Conservation (phyloP, 2,888 invertebrate species). For the Scaptomyza tumidula region DNA sequence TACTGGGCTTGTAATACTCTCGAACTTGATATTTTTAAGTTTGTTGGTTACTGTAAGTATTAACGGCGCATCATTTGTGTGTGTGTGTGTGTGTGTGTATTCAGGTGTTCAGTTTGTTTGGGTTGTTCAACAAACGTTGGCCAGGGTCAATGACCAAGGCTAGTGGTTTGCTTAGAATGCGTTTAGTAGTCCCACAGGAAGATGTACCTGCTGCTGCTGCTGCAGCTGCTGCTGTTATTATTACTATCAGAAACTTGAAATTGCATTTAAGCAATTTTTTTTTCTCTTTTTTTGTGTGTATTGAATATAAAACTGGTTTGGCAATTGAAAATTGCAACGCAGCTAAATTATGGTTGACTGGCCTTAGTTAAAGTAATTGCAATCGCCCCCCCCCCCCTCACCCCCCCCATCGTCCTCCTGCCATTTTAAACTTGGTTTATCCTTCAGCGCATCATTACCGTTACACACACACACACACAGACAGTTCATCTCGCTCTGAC, state of each 20-base stretch:
- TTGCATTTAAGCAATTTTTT: conserved; percentile 37
- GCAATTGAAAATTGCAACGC: conserved; percentile 47
- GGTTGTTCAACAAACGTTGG: neutral
- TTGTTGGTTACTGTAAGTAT: conserved; percentile 46
- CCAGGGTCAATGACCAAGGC: conserved; percentile 68
- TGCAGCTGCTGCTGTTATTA: conserved; percentile 20
- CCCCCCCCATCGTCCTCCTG: conserved; percentile 10
- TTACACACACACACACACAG: conserved; percentile 18
- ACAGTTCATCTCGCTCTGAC: neutral
- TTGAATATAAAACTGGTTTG: conserved; percentile 67
- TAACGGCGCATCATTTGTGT: conserved; percentile 34
- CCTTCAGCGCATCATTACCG: conserved; percentile 61
- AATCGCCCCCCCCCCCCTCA: conserved; percentile 21
- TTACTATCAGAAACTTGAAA: conserved; percentile 49
- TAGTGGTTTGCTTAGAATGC: conserved; percentile 26
- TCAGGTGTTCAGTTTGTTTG: conserved; percentile 26
- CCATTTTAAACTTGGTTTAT: conserved; percentile 45
- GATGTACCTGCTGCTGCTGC: conserved; percentile 26
- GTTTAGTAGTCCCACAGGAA: conserved; percentile 66
- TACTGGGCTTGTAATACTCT: neutral
- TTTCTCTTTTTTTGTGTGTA: conserved; percentile 18
- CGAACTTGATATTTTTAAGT: conserved; percentile 10
- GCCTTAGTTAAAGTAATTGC: conserved; percentile 60
- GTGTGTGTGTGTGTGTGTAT: neutral
- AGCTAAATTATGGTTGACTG: conserved; percentile 56